Evolutionary conservation across 2,113 vertebrate species (phyloP).

Genomic region (Oenanthe oenanthe): DNA sequence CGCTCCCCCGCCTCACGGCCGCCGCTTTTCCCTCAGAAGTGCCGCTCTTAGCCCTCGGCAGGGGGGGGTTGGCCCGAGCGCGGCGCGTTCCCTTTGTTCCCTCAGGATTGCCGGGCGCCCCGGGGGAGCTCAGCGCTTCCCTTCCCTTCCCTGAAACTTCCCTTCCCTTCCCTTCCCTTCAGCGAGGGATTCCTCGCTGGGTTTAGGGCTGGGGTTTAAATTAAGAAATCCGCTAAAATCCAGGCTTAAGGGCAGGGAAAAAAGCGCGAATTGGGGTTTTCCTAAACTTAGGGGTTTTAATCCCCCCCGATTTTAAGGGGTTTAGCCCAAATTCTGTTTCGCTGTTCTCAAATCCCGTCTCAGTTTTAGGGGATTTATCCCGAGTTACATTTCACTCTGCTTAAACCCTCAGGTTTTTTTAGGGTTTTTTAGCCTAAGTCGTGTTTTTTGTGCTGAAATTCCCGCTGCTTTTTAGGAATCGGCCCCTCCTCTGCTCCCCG

Average conservation of each 20-base stretch:
- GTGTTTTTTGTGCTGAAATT: not conserved
- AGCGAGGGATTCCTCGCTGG: not conserved
- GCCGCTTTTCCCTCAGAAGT: not conserved
- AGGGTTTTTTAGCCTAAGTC: no score
- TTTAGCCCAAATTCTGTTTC: not conserved
- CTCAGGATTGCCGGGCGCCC: not conserved
- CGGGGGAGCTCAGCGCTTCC: no score
- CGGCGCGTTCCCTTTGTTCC: not conserved
- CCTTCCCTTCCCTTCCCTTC: no score
- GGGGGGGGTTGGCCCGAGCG: not conserved
- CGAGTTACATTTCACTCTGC: fast-evolving
- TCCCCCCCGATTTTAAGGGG: no score
- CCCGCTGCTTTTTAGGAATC: not conserved
- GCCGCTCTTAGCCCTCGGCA: fast-evolving
- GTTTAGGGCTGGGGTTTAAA: fast-evolving
- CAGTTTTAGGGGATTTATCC: not conserved
- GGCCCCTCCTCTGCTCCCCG: no score
- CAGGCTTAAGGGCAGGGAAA: fast-evolving
- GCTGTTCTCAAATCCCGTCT: fast-evolving
- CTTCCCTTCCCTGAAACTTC: no score
- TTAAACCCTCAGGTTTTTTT: not conserved
- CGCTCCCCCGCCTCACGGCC: fast-evolving
- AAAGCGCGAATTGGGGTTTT: not conserved
- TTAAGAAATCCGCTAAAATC: not conserved
- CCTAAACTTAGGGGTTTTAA: fast-evolving